Percentiles rank a stretch among this genome's conserved stretches.
Evolutionary conservation across 2,113 vertebrate species (phyloP).

Genomic region (Beaufortia kweichowensis): DNA sequence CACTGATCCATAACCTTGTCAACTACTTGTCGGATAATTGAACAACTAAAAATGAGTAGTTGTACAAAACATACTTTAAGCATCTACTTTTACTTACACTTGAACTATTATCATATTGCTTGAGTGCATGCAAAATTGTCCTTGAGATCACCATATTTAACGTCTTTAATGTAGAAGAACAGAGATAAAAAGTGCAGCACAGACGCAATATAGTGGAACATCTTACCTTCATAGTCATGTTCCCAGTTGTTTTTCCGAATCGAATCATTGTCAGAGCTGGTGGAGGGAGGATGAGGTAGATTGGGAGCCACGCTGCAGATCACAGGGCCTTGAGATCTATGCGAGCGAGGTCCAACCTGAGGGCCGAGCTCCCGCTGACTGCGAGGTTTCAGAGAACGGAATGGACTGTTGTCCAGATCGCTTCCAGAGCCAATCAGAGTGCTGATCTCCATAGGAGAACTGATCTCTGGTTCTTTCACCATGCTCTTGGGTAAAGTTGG

Average conservation of each 20-base stretch:
- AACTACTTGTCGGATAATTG: too few species aligned
- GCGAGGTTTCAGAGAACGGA: constrained; percentile 71
- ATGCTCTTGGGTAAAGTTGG: constrained; percentile 78
- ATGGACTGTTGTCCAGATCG: constrained; percentile 75
- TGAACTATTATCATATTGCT: background rate
- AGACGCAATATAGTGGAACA: background rate
- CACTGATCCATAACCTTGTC: too few species aligned
- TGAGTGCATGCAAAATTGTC: background rate
- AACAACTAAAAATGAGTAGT: background rate
- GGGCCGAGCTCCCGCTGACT: constrained; percentile 66
- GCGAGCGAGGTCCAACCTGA: constrained; percentile 61
- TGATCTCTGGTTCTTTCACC: constrained; percentile 73
- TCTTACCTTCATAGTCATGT: constrained; percentile 87
- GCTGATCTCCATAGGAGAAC: constrained; percentile 80
- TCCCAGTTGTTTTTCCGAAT: constrained; percentile 89
- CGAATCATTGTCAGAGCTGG: constrained; percentile 83
- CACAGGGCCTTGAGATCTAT: constrained; percentile 77
- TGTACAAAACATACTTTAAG: background rate
- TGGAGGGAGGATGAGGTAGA: constrained; percentile 77
- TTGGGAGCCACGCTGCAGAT: constrained; percentile 96
- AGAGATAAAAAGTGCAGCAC: background rate
- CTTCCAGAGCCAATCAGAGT: constrained; percentile 66
- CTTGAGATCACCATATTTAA: background rate
- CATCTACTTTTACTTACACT: background rate
- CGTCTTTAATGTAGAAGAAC: background rate